Evolutionary conservation across 2,888 invertebrate species (phyloP), one percentile per base, ranked within the genome.

Genomic region (Coremacera marginata): DNA sequence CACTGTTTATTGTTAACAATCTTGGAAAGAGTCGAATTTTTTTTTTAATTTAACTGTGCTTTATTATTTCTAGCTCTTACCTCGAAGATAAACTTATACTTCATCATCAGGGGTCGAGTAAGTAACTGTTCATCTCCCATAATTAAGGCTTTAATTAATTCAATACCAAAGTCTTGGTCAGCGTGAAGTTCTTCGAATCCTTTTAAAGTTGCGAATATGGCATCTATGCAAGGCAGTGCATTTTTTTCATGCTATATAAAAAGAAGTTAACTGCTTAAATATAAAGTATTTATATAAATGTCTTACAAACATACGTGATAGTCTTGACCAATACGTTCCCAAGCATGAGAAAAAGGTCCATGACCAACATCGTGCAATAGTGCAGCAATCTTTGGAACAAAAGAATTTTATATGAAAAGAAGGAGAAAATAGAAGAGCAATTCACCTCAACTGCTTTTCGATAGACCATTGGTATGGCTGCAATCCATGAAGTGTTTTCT

Each of bases 361-460:
- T 94, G 94, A 0, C 93, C 94, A 16, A 94, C 83, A 84, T 94
- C 94, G 87, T 94, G 94, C 75, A 93, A 91, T 0, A 94, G 89
- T 0, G 92, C 94, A 57, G 93, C 94, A 51, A 94, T 89, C 85
- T 91, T 85, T 14, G 92, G 34, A 63, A 1, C n/a, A 67, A n/a
- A 90, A 84, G 92, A 91, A n/a, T 92, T 70, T 34, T 25, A 65
- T 14, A 75, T 65, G 19, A 72, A 65, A 5, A 65, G 19, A 65
- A 19, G 62, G 19, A 22, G 37, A 63, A 60, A 19, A 22, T 31
- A 55, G 63, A 14, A n/a, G n/a, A 19, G 55, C 19, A 44, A 70
- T 5, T 7, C 52, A 86, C 86, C 76, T 83, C 83, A 0, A 89
- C 87, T 14, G 88, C 85, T 51, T 81, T 81, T 8, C 83, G 84